phyloP scores from a whole-genome alignment of 2,113 vertebrate genomes.

The Ovis canadensis region DNA sequence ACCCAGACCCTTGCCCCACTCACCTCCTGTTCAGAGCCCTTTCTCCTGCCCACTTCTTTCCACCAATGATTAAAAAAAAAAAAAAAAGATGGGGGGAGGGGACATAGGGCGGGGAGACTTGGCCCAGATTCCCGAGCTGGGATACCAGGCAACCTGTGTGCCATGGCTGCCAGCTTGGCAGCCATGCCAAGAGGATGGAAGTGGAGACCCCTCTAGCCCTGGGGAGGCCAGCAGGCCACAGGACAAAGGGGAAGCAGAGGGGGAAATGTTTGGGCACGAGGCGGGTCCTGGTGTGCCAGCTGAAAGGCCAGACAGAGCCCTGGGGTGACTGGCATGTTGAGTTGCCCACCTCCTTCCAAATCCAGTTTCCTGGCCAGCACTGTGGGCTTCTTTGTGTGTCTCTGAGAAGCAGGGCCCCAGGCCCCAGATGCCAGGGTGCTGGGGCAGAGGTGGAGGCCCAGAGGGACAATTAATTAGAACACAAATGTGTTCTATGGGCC shows the following conservation, averaged over 20 bases:
- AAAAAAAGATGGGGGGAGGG: background rate
- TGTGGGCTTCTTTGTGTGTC: constrained; percentile 31
- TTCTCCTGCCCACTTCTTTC: background rate
- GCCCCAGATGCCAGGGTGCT: background rate
- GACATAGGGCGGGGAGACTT: background rate
- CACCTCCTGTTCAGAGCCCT: background rate
- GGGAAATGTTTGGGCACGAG: constrained; percentile 26
- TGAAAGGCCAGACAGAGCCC: constrained; percentile 26
- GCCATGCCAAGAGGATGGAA: constrained; percentile 29
- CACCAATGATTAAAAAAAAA: background rate
- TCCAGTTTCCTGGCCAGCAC: constrained; percentile 44
- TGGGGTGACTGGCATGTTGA: constrained; percentile 22
- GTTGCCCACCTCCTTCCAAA: constrained; percentile 18
- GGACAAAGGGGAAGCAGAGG: background rate
- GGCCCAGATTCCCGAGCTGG: constrained; percentile 21
- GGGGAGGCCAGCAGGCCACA: constrained; percentile 14
- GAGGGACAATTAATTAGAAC: background rate
- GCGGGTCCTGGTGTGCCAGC: background rate
- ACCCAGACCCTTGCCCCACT: background rate
- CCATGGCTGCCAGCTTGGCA: constrained; percentile 24
- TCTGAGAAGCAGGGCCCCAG: background rate
- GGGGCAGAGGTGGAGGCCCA: background rate
- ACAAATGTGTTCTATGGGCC: background rate
- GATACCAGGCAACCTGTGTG: background rate
- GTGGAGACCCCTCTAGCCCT: background rate